Evolutionary conservation across 2,888 invertebrate genomes (phyloP), one percentile per base, ranked within the genome.

Genomic region (Isoperla grammatica): DNA sequence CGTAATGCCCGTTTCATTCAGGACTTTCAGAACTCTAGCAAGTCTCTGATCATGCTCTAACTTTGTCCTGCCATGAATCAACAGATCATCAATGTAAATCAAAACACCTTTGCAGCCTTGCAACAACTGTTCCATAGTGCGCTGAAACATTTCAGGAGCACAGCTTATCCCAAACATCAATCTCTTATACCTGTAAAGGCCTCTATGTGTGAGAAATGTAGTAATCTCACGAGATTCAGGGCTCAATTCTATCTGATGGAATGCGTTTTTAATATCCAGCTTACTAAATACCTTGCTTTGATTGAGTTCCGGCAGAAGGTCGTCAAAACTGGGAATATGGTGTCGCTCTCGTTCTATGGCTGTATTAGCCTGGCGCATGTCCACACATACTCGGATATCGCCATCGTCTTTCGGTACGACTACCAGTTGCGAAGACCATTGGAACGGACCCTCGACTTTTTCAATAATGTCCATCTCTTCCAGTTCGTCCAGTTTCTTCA

Each of bases 101-200:
- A 72, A 61, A 2, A 67, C 68, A 0, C 72, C 72, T 40, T 70
- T 66, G 17, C 71, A 71, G 4, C 65, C 66, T 40, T 61, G 35
- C 2, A 76, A 53, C 9, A 74, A 67, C 61, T 65, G 63, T 61
- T 71, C 70, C 22, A 76, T 58, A 1, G 67, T 68, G 65, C 74
- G 72, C 65, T 75, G 73, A 62, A 74, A 76, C 1, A 73, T 65
- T 66, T 76, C 76, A 0, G 73, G 71, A 4, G 77, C 77, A 54
- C 72, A 73, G 1, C 66, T 67, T 9, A 76, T 70, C 0, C 73
- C 73, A 61, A 74, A 74, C 70, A 71, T 71, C 8, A 74, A 29
- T n/a, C 73, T 46, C 64, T 74, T 75, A 61, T 72, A 76, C 23
- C 71, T 61, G 58, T 61, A 73, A 9, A n/a, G n/a, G n/a, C n/a